phyloP scores from a whole-genome alignment of 2,797 vertebrate species.

The Danio choprae region DNA sequence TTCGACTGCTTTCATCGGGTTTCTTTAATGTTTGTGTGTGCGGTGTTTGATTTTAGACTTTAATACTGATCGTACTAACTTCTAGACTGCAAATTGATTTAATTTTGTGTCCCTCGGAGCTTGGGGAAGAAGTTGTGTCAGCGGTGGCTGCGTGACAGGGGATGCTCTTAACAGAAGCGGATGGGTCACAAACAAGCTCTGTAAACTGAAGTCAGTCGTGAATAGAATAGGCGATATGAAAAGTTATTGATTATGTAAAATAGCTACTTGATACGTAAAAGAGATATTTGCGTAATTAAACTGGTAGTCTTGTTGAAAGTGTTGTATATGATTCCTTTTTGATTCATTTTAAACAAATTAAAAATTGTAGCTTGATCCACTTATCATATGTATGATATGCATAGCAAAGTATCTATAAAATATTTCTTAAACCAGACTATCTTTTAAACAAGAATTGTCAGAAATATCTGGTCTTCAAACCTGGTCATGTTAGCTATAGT shows the following conservation, averaged over 20 bases:
- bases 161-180: neutral
- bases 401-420: neutral
- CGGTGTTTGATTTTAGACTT: neutral
- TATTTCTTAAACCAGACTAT: neutral
- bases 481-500: neutral
- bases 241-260: neutral
- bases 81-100: neutral
- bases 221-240: neutral
- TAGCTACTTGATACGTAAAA: neutral
- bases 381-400: neutral
- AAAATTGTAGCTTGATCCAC: neutral
- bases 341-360: no score
- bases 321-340: neutral
- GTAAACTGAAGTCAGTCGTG: neutral
- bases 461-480: neutral
- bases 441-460: neutral
- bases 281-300: neutral
- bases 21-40: neutral
- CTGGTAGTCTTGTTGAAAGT: neutral
- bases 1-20: neutral
- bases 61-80: constrained; percentile 1
- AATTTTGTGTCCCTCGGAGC: neutral
- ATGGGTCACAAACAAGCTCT: neutral
- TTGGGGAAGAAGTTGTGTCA: constrained; percentile 6
- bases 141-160: neutral